Evolutionary conservation across 2,113 vertebrate species (phyloP).

Genomic region (pig (Sus scrofa)): T2T-Sscrofa CM000830.6:25323501-25324000

Average conservation of each 20-base stretch:
- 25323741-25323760: not conserved
- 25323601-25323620: not conserved
- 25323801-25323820: not conserved
- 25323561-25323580: not conserved
- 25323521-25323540: not conserved
- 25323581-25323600: not conserved
- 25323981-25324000: too few relatives aligned
- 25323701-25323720: not conserved
- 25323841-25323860: not conserved
- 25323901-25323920: not conserved
- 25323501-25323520: not conserved
- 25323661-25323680: not conserved
- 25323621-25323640: not conserved
- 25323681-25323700: not conserved
- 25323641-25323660: not conserved
- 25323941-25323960: not conserved
- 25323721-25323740: not conserved
- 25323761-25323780: not conserved
- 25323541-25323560: not conserved
- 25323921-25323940: not conserved
- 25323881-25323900: not conserved
- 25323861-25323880: not conserved
- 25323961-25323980: not conserved
- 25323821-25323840: constrained; percentile 37
- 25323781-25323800: not conserved